Percentiles rank a stretch among this genome's conserved stretches.
phyloP scores from a whole-genome alignment of 2,888 invertebrate species.

The Hedychridium roseum region DNA sequence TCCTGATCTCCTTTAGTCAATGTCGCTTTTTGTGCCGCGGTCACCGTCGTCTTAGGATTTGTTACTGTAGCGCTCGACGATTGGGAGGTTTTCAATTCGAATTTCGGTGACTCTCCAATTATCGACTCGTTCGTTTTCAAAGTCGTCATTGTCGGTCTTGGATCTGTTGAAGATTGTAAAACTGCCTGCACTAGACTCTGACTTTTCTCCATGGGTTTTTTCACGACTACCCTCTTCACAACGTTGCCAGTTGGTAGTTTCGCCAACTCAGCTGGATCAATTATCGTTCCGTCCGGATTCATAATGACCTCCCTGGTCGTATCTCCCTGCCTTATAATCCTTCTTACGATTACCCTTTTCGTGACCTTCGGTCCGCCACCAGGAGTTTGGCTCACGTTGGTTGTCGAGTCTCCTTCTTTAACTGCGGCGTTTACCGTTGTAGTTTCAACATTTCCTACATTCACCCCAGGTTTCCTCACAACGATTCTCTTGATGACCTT shows the following conservation, averaged over 20 bases:
- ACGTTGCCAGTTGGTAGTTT: conserved; percentile 60
- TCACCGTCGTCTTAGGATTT: conserved; percentile 17
- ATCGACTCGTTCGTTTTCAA: conserved; percentile 16
- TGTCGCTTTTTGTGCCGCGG: conserved; percentile 31
- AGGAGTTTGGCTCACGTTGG: conserved; percentile 10
- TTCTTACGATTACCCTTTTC: conserved; percentile 58
- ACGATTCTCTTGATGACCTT: conserved; percentile 61
- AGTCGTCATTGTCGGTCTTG: conserved; percentile 16
- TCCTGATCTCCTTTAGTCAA: conserved; percentile 53
- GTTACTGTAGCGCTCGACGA: conserved; percentile 18
- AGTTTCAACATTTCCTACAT: conserved; percentile 26
- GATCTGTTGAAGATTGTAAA: conserved; percentile 37
- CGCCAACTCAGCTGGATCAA: conserved; percentile 59
- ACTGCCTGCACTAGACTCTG: conserved; percentile 45
- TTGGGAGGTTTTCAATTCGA: conserved; percentile 54
- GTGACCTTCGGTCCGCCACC: conserved; percentile 47
- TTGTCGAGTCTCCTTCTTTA: conserved; percentile 35
- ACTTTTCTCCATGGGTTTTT: conserved; percentile 53
- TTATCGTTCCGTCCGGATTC: conserved; percentile 60
- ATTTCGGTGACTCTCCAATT: conserved; percentile 42
- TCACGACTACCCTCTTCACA: conserved; percentile 59
- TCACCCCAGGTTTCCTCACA: conserved; percentile 48
- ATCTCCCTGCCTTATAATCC: conserved; percentile 60
- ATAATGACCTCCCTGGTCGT: conserved; percentile 59
- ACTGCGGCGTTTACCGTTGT: conserved; percentile 26